Evolutionary conservation across 2,113 vertebrate genomes (phyloP).

Genomic region (Athene noctua): DNA sequence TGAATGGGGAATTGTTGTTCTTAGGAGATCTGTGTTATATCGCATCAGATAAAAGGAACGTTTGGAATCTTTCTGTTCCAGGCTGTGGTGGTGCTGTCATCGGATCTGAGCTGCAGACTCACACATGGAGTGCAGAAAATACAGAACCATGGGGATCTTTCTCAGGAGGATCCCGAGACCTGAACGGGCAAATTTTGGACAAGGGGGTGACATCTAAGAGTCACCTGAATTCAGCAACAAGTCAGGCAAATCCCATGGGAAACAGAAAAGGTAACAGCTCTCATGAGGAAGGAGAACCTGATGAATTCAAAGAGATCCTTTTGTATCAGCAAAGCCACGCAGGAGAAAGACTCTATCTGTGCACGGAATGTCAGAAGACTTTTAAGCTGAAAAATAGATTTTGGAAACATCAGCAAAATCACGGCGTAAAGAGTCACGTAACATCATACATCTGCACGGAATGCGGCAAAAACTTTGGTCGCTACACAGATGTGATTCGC

Average conservation of each 20-base stretch:
- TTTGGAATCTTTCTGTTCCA: background rate
- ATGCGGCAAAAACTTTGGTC: background rate
- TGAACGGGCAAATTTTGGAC: fast-evolving
- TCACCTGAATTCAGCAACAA: fast-evolving
- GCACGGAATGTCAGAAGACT: background rate
- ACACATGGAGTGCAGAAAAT: fast-evolving
- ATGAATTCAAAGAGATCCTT: background rate
- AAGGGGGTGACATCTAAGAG: fast-evolving
- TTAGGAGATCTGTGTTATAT: background rate
- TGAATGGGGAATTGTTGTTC: fast-evolving
- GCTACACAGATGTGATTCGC: background rate
- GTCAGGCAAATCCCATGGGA: fast-evolving
- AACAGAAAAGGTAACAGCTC: fast-evolving
- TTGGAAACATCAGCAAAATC: background rate
- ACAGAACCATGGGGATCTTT: fast-evolving
- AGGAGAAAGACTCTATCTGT: background rate
- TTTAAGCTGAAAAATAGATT: background rate
- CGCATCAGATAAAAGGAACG: fast-evolving
- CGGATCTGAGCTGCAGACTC: background rate
- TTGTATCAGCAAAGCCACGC: background rate
- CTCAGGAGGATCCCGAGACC: background rate
- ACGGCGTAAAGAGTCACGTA: fast-evolving
- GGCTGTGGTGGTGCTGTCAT: fast-evolving
- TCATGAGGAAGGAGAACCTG: no score
- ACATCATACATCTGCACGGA: background rate